phyloP scores from a whole-genome alignment of 2,888 invertebrate genomes.

The Clanis bilineata region DNA sequence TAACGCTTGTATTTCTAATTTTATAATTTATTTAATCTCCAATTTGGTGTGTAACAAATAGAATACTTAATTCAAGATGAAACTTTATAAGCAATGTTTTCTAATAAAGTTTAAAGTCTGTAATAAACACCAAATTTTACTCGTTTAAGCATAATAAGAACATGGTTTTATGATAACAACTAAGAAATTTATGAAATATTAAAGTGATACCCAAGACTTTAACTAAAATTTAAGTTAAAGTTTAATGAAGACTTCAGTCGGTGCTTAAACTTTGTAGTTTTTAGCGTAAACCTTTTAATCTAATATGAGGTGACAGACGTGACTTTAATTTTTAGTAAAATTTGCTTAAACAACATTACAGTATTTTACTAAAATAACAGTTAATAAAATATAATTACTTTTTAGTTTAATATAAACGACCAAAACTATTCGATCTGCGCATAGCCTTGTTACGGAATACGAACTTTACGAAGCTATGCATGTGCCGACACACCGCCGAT shows the following conservation, averaged over 20 bases:
- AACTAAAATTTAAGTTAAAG: not conserved
- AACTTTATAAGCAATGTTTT: not conserved
- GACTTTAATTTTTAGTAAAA: not conserved
- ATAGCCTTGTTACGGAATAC: constrained; percentile 59
- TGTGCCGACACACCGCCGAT: constrained; percentile 74
- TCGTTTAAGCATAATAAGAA: not conserved
- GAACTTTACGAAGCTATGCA: constrained; percentile 63
- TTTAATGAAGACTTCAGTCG: not conserved
- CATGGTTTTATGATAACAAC: constrained; percentile 1
- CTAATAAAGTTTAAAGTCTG: not conserved
- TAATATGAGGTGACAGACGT: not conserved
- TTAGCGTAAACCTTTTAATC: not conserved
- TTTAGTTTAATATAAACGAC: constrained; percentile 40
- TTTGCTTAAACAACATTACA: not conserved
- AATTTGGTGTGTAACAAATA: not conserved
- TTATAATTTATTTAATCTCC: not conserved
- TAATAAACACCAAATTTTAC: not conserved
- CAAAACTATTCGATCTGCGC: constrained; percentile 40
- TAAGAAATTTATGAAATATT: not conserved
- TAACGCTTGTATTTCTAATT: not conserved
- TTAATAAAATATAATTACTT: not conserved
- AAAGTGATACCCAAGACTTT: not conserved
- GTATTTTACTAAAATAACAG: not conserved
- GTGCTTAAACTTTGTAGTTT: not conserved
- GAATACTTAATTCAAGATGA: not conserved